Conservation (phyloP, 2,797 vertebrate genomes). For the Amphiprion clarkii region DNA sequence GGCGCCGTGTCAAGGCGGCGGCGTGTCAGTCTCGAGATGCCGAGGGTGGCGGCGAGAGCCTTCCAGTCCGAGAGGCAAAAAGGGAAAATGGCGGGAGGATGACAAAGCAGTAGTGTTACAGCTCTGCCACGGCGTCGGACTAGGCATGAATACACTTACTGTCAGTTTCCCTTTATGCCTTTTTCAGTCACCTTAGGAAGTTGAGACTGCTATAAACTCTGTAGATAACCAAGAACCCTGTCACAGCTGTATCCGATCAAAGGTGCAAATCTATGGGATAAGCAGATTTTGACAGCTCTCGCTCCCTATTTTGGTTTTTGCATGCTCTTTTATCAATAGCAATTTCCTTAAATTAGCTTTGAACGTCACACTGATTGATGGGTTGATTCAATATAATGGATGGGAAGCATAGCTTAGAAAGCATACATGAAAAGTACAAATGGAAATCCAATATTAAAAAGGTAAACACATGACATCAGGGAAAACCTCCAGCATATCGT, state of each 20-base stretch:
- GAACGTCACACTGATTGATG: not conserved
- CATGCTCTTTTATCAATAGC: not conserved
- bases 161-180: slow-evolving; percentile 26
- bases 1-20: slow-evolving; percentile 16
- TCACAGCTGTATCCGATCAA: too few relatives aligned
- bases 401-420: too few relatives aligned
- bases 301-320: not conserved
- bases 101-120: slow-evolving; percentile 43
- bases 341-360: slow-evolving; percentile 8
- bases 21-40: slow-evolving; percentile 40
- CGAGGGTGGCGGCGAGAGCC: slow-evolving; percentile 19
- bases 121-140: slow-evolving; percentile 25
- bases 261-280: not conserved
- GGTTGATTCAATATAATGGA: too few relatives aligned
- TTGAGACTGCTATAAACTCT: not conserved
- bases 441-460: too few relatives aligned
- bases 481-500: not conserved
- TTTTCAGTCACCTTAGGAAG: slow-evolving; percentile 31
- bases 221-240: slow-evolving; percentile 31
- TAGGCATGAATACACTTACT: slow-evolving; percentile 53
- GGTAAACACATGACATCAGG: too few relatives aligned
- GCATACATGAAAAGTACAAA: too few relatives aligned
- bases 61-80: slow-evolving; percentile 29
- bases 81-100: slow-evolving; percentile 26
- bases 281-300: not conserved